Percentiles rank a stretch among this genome's conserved stretches.
Conservation (phyloP, 2,888 invertebrate genomes). For the Congeria kusceri region DNA sequence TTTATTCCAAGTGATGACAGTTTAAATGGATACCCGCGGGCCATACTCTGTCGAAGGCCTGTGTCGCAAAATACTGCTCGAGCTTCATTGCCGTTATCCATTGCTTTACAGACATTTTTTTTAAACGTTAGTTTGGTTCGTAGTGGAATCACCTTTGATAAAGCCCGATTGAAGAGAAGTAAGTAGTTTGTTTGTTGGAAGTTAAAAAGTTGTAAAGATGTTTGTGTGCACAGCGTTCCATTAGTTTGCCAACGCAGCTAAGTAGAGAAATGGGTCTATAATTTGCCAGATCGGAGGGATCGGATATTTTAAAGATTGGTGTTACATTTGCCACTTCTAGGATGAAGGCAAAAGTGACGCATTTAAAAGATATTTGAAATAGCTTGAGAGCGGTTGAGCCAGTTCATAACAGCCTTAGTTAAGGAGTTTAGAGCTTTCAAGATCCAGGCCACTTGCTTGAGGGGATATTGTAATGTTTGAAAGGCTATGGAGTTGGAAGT, state of each 20-base stretch:
- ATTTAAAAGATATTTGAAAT: neutral
- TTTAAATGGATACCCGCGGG: no score
- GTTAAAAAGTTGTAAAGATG: neutral
- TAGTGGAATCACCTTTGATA: no score
- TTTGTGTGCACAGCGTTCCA: conserved; percentile 24
- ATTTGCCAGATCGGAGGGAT: neutral
- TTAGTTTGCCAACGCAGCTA: conserved; percentile 8
- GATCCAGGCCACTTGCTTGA: conserved; percentile 5
- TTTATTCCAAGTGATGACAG: no score
- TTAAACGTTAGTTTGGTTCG: no score
- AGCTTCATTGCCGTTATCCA: no score
- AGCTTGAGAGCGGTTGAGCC: neutral
- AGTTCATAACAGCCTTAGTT: conserved; percentile 3
- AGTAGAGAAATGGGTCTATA: conserved; percentile 27
- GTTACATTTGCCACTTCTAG: conserved; percentile 25
- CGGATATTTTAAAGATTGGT: conserved; percentile 14
- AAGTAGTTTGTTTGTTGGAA: neutral
- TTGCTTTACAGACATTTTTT: no score
- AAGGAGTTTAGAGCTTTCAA: conserved; percentile 7
- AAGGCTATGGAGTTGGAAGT: neutral
- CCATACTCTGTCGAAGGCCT: no score
- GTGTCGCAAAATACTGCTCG: no score
- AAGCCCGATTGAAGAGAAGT: no score
- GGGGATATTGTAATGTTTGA: neutral
- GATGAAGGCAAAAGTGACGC: neutral